Evolutionary conservation across 1,140 invertebrate species (phyloP), one percentile per base, ranked within the genome.

Genomic region (Coptotermes formosanus): DNA sequence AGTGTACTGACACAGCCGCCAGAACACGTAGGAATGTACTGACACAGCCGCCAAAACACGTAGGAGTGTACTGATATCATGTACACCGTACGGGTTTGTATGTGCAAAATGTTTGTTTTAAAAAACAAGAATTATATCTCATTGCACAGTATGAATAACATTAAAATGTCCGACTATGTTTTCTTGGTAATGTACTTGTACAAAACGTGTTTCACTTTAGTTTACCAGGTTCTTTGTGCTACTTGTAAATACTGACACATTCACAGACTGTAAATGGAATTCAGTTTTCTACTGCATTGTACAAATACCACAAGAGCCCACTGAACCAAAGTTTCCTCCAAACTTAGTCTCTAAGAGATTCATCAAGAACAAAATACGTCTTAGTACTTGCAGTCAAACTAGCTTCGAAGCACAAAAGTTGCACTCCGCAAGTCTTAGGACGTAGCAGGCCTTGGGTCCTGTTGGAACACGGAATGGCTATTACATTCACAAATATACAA

Each of bases 341-440:
- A 52, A 55, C 85, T 85, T 85, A 85, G 44, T 43, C 43, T 85
- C 85, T 85, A 85, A 83, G 25, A 85, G 82, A 85, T 87, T 75
- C 86, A 87, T 85, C 85, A 85, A 86, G 82, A 86, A 82, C 82
- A 86, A 85, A 85, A 85, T 85, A 83, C 86, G 48, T 83, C 86
- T 83, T 86, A 87, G 86, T 87, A 87, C 86, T 87, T 87, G 86
- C 86, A 87, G 86, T 87, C 64, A 87, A 85, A 87, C 86, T 82
- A 87, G 84, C 84, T 87, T 87, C 83, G 86, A 87, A 85, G 86
- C 86, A 87, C 86, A 87, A 87, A 87, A 87, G 84, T 85, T 87
- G 86, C 86, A 87, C 83, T 87, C 86, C 86, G 82, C 69, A 52
- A 85, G 84, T 48, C 83, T 87, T 86, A 85, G 69, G 84, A 85